A percentile compares a stretch with the other conserved stretches of the same genome.
These are phyloP conservation scores for Cottus gobio DNA, from an alignment of 2,113 vertebrate genomes.

Conservation along the genomic window DNA sequence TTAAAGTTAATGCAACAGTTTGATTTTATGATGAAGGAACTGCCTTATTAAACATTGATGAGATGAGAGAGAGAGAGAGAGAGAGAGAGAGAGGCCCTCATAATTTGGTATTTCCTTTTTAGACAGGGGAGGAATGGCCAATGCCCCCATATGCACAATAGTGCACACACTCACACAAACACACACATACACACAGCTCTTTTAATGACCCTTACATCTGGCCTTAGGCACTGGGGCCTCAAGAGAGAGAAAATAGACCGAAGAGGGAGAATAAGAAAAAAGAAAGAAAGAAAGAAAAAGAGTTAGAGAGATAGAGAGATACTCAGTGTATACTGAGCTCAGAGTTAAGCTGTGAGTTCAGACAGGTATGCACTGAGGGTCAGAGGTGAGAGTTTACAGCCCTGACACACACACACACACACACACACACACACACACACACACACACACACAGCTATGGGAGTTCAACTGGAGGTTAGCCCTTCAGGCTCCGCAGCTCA, in stretches of 20 bases:
- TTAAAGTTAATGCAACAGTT: constrained; percentile 8
- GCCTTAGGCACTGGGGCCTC: constrained; percentile 44
- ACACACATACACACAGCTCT: constrained; percentile 34
- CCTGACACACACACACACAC: constrained; percentile 15
- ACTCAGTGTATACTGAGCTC: neutral
- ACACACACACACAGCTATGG: constrained; percentile 30
- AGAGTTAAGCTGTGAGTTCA: constrained; percentile 14
- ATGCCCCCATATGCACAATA: too few species aligned
- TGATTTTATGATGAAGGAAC: neutral
- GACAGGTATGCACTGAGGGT: constrained; percentile 48
- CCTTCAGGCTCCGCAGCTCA: constrained; percentile 68
- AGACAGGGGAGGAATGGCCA: constrained; percentile 71
- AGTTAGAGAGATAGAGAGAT: constrained; percentile 5
- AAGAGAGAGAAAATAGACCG: constrained; percentile 20
- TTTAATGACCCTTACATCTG: constrained; percentile 75
- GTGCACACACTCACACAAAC: constrained; percentile 44
- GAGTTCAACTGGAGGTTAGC: constrained; percentile 77
- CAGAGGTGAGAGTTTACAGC: constrained; percentile 47
- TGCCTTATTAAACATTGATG: constrained; percentile 26
- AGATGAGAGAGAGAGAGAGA: constrained; percentile 18
- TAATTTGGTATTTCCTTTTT: constrained; percentile 85
- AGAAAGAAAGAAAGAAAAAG: constrained; percentile 18
- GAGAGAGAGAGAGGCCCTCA: constrained; percentile 58
- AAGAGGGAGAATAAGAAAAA: constrained; percentile 24
- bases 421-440: constrained; percentile 17